phyloP scores from a whole-genome alignment of 2,888 invertebrate genomes.

The Punctoribates punctum region DNA sequence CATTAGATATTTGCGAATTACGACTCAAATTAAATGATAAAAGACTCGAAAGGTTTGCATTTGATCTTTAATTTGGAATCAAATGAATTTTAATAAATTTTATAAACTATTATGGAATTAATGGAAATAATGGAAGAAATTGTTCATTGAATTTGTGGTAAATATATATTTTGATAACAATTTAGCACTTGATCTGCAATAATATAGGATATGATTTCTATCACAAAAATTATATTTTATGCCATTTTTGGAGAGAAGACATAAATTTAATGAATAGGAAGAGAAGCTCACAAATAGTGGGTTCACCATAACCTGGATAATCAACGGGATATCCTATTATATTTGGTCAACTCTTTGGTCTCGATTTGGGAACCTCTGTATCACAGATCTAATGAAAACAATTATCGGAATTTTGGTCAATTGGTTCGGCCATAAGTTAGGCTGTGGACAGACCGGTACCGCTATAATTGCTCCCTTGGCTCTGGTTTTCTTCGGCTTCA shows the following conservation, averaged over 20 bases:
- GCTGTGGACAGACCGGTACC: neutral
- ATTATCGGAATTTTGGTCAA: neutral
- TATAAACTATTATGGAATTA: neutral
- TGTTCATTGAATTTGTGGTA: neutral
- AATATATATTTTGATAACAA: neutral
- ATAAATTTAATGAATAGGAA: neutral
- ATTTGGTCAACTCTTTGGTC: neutral
- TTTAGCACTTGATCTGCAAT: neutral
- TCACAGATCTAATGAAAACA: neutral
- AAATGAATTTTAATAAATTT: neutral
- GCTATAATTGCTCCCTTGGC: conserved; percentile 28
- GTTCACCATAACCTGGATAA: too few species aligned
- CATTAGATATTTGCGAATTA: too few species aligned
- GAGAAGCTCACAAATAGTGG: conserved; percentile 1
- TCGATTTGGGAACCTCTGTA: neutral
- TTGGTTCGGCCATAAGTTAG: neutral
- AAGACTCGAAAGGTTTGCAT: too few species aligned
- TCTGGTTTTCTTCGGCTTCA: conserved; percentile 40
- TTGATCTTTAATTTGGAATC: too few species aligned
- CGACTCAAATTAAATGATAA: too few species aligned
- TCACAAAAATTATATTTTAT: conserved; percentile 4
- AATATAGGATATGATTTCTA: neutral
- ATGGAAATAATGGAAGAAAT: neutral
- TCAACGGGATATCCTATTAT: neutral
- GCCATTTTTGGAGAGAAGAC: neutral